Conservation (phyloP, 2,888 invertebrate species). For the Sturmia bella region DNA sequence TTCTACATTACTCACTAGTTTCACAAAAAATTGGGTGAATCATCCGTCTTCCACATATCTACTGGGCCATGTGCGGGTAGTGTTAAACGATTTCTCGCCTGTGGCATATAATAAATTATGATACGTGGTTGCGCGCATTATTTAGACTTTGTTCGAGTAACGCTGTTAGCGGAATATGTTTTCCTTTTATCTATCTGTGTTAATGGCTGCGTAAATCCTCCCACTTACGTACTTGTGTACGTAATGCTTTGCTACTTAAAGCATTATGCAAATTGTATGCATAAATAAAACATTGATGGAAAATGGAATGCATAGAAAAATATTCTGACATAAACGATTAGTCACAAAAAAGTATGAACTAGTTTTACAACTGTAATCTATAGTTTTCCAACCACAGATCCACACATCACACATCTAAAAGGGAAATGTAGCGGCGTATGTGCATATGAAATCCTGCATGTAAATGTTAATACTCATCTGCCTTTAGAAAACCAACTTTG, state of each 20-base stretch:
- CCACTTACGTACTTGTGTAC: background rate
- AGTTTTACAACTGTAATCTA: slow-evolving; percentile 7
- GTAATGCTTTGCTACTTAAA: slow-evolving; percentile 17
- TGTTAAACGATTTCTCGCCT: too few relatives aligned
- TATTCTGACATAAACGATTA: slow-evolving; percentile 18
- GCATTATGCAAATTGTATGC: slow-evolving; percentile 61
- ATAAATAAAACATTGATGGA: slow-evolving; percentile 38
- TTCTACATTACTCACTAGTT: too few relatives aligned
- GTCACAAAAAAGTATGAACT: background rate
- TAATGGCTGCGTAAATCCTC: too few relatives aligned
- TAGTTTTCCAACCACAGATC: slow-evolving; percentile 14
- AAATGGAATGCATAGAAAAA: slow-evolving; percentile 22
- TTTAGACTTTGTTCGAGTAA: too few relatives aligned
- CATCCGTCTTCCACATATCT: too few relatives aligned
- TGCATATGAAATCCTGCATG: slow-evolving; percentile 43
- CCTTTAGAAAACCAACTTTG: slow-evolving; percentile 26
- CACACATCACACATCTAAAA: background rate
- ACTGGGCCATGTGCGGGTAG: too few relatives aligned
- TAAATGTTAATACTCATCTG: slow-evolving; percentile 46
- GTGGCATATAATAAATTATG: too few relatives aligned
- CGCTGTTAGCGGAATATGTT: too few relatives aligned
- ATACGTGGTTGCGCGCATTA: too few relatives aligned
- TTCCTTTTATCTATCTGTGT: too few relatives aligned
- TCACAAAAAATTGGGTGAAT: too few relatives aligned
- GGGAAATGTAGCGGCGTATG: too few relatives aligned